Conservation (phyloP, 1,140 invertebrate species). For the Trichonephila clavipes region DNA sequence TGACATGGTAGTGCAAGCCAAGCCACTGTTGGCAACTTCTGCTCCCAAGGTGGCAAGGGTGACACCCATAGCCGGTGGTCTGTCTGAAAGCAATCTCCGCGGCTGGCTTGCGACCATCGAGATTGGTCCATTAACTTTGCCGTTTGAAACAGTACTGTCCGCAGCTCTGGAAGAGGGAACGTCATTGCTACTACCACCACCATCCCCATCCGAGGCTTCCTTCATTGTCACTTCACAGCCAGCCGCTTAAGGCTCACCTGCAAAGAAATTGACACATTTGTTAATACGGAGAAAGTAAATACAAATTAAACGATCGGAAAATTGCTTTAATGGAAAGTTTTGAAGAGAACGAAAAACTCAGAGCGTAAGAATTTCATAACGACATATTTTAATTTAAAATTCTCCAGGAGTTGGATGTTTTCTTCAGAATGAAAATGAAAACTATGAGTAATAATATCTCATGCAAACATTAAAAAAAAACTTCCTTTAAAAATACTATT, state of each 20-base stretch:
- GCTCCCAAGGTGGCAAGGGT: slow-evolving; percentile 38
- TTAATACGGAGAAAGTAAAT: background rate
- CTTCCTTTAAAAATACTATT: no score
- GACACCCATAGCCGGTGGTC: slow-evolving; percentile 58
- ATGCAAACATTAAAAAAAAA: no score
- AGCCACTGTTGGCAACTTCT: slow-evolving; percentile 33
- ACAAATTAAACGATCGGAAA: no score
- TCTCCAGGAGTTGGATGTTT: no score
- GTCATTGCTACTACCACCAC: slow-evolving; percentile 32
- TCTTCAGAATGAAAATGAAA: no score
- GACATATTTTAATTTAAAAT: no score
- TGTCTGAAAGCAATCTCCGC: slow-evolving; percentile 59
- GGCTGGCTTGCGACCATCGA: slow-evolving; percentile 64
- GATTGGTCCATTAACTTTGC: slow-evolving; percentile 43
- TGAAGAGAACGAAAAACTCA: no score
- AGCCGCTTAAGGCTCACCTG: slow-evolving; percentile 54
- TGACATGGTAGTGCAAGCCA: background rate
- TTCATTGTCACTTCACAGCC: slow-evolving; percentile 72
- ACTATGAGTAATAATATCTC: no score
- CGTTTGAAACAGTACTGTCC: slow-evolving; percentile 71
- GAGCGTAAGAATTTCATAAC: no score
- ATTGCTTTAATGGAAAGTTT: no score
- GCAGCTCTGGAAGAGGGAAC: slow-evolving; percentile 69
- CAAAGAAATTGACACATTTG: background rate
- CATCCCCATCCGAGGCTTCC: slow-evolving; percentile 68